Conservation (phyloP, 2,888 invertebrate genomes). For the Odontomyia ornata region DNA sequence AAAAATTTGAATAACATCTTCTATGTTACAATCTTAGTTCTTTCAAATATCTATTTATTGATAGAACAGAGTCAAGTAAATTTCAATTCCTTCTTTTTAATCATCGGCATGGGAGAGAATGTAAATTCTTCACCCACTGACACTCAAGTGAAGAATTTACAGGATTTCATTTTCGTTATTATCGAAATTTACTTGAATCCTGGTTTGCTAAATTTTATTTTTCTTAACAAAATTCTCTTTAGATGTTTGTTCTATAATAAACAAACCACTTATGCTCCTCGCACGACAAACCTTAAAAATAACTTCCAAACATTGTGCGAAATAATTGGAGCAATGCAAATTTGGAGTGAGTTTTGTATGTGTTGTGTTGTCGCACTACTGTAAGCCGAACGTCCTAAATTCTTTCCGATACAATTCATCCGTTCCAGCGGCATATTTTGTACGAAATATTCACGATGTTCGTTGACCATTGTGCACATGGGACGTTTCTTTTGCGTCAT, state of each 20-base stretch:
- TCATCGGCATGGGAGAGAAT: neutral
- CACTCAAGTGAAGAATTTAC: slow-evolving; percentile 34
- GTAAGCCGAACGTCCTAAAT: slow-evolving; percentile 54
- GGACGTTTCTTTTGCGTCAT: slow-evolving; percentile 89
- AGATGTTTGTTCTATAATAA: slow-evolving; percentile 15
- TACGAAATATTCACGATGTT: slow-evolving; percentile 84
- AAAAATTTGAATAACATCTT: neutral
- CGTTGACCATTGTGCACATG: slow-evolving; percentile 80
- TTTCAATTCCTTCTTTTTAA: slow-evolving; percentile 4
- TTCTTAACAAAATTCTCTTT: neutral
- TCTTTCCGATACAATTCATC: slow-evolving; percentile 83
- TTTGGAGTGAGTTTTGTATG: slow-evolving; percentile 7
- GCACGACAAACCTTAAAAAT: slow-evolving; percentile 3
- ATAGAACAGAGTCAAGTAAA: neutral
- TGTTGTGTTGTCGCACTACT: slow-evolving; percentile 50
- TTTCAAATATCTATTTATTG: no score
- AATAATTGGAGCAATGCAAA: slow-evolving; percentile 35
- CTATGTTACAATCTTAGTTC: neutral
- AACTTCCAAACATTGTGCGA: slow-evolving; percentile 26
- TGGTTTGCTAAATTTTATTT: neutral
- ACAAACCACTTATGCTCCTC: slow-evolving; percentile 8
- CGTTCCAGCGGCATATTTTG: slow-evolving; percentile 83
- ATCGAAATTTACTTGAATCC: slow-evolving; percentile 11
- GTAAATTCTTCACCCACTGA: slow-evolving; percentile 34
- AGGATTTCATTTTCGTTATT: neutral